Evolutionary conservation across 2,888 invertebrate genomes (phyloP).

Genomic region (Synanthedon tipuliformis): DNA sequence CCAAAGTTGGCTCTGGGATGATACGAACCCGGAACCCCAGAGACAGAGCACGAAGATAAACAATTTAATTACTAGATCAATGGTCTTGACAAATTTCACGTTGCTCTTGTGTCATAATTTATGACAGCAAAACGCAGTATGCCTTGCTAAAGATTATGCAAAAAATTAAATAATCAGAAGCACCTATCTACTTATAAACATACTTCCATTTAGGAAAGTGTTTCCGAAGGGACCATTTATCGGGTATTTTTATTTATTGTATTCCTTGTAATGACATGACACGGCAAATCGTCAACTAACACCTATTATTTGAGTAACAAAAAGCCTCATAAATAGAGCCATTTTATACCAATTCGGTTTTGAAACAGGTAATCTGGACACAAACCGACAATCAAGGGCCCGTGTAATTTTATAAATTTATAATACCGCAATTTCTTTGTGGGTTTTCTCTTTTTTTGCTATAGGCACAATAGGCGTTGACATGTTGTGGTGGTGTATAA

Average conservation of each 20-base stretch:
- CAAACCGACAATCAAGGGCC: conserved; percentile 56
- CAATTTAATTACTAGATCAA: no score
- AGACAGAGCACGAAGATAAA: no score
- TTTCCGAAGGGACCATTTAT: conserved; percentile 29
- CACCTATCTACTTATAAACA: no score
- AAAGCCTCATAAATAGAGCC: conserved; percentile 55
- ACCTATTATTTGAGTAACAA: conserved; percentile 55
- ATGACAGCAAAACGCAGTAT: no score
- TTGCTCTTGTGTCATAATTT: no score
- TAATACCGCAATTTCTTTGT: conserved; percentile 55
- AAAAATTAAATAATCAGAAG: no score
- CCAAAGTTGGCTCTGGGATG: no score
- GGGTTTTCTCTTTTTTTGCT: conserved; percentile 38
- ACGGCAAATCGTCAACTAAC: conserved; percentile 42
- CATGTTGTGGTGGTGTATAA: conserved; percentile 53
- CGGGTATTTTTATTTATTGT: conserved; percentile 43
- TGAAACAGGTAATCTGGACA: conserved; percentile 60
- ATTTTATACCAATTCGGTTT: conserved; percentile 54
- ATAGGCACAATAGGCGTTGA: conserved; percentile 60
- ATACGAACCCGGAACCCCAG: no score
- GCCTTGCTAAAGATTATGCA: no score
- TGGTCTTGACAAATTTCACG: no score
- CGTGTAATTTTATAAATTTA: conserved; percentile 62
- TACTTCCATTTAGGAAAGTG: conserved; percentile 7
- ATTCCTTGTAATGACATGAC: conserved; percentile 48